Percentiles rank a stretch among this genome's conserved stretches.
Conservation (phyloP, 2,888 invertebrate species). For the Caenorhabditis zanzibari region DNA sequence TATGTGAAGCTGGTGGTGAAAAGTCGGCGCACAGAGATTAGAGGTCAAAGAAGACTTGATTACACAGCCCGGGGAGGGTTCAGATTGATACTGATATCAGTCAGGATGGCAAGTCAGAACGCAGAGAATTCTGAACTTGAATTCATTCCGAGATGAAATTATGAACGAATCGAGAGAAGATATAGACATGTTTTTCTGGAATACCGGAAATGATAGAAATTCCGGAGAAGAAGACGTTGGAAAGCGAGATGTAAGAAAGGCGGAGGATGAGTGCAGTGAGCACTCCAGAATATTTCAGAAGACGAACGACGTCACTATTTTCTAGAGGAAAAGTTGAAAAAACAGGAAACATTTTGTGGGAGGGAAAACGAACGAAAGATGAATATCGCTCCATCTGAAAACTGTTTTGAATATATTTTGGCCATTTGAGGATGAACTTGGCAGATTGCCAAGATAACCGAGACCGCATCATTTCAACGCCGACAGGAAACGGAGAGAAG, state of each 20-base stretch:
- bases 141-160: background rate
- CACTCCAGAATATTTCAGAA: constrained; percentile 39
- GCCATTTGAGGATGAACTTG: constrained; percentile 1
- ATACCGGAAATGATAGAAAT: constrained; percentile 31
- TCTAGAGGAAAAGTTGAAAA: background rate
- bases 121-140: background rate
- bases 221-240: background rate
- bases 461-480: constrained; percentile 10
- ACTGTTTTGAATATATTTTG: background rate
- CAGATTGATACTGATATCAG: constrained; percentile 16
- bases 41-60: constrained; percentile 36
- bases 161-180: background rate
- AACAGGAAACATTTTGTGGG: background rate
- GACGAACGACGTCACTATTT: constrained; percentile 11
- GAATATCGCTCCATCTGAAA: background rate
- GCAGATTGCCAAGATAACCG: constrained; percentile 9
- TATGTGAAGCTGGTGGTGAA: constrained; percentile 8
- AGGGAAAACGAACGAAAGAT: too few species aligned
- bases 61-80: too few species aligned
- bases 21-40: constrained; percentile 49
- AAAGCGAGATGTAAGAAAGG: background rate
- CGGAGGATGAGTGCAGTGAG: constrained; percentile 29
- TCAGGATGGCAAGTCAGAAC: background rate
- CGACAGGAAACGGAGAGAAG: background rate
- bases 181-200: constrained; percentile 32